A percentile compares a stretch with the other conserved stretches of the same genome.
These are phyloP conservation scores for Orgyia antiqua DNA, from an alignment of 2,888 invertebrate species.

Conservation along the genomic window DNA sequence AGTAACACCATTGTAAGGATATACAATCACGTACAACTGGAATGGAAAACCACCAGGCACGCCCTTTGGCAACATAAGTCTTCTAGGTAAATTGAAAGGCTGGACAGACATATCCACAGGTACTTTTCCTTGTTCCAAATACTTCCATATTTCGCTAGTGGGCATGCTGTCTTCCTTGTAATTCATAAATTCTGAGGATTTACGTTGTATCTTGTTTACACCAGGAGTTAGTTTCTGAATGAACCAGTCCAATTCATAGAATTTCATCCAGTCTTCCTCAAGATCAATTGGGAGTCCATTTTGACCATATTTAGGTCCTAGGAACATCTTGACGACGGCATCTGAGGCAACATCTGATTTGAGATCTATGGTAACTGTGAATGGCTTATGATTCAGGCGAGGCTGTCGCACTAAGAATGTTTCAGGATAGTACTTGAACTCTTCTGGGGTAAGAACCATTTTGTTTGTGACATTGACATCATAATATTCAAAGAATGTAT, in stretches of 20 bases:
- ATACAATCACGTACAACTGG: conserved; percentile 81
- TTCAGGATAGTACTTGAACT: conserved; percentile 48
- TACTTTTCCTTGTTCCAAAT: conserved; percentile 73
- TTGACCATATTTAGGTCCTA: conserved; percentile 83
- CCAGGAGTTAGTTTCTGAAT: conserved; percentile 79
- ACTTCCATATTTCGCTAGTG: conserved; percentile 76
- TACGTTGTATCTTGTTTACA: conserved; percentile 80
- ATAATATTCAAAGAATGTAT: conserved; percentile 82
- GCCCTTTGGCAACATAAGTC: conserved; percentile 85
- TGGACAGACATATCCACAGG: conserved; percentile 72
- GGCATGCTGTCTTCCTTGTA: conserved; percentile 81
- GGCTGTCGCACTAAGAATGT: conserved; percentile 80
- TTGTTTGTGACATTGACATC: conserved; percentile 80
- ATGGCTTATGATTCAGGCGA: conserved; percentile 84
- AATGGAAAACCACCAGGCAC: conserved; percentile 81
- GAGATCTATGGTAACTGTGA: conserved; percentile 79
- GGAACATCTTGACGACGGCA: conserved; percentile 80
- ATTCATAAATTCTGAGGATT: conserved; percentile 80
- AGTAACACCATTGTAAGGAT: conserved; percentile 66
- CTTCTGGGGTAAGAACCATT: conserved; percentile 41
- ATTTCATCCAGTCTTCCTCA: conserved; percentile 78
- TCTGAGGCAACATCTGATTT: conserved; percentile 77
- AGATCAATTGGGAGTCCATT: conserved; percentile 69
- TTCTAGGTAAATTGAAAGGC: conserved; percentile 81
- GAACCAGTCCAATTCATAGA: conserved; percentile 80